A percentile compares a stretch with the other conserved stretches of the same genome.
phyloP scores from a whole-genome alignment of 1,140 invertebrate genomes.

The Eurosta solidaginis region DNA sequence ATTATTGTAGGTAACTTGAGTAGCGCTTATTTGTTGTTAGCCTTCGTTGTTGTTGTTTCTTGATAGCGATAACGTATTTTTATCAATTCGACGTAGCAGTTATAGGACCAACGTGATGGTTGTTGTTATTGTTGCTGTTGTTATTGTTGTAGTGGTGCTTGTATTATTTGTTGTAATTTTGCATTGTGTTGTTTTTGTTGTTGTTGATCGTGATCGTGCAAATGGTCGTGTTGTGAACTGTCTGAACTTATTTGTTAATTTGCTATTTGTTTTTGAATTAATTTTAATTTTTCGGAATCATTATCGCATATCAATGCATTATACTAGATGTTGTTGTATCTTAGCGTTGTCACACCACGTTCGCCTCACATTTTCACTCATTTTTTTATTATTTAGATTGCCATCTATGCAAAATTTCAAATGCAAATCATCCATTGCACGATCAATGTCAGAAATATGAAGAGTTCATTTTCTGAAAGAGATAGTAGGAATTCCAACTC shows the following conservation, averaged over 20 bases:
- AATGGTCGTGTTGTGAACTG: not conserved
- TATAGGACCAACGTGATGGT: not conserved
- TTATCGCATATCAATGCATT: not conserved
- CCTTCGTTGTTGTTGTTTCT: not conserved
- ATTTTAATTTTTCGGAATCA: not conserved
- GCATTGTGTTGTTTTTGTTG: too few relatives aligned
- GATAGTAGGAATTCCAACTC: slow-evolving; percentile 57
- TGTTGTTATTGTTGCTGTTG: slow-evolving; percentile 8
- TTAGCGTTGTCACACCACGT: too few relatives aligned
- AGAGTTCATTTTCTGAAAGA: slow-evolving; percentile 60
- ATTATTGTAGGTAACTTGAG: not conserved
- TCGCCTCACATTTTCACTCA: slow-evolving; percentile 10
- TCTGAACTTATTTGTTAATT: not conserved
- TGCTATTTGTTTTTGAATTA: not conserved
- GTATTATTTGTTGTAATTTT: too few relatives aligned
- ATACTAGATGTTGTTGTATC: not conserved
- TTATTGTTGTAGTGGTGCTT: not conserved
- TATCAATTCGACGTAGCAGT: not conserved
- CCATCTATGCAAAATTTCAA: not conserved
- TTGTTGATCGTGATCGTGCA: slow-evolving; percentile 15
- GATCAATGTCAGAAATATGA: slow-evolving; percentile 60
- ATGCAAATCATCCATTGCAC: slow-evolving; percentile 51
- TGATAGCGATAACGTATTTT: not conserved
- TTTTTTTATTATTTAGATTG: not conserved
- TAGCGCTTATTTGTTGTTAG: not conserved